Evolutionary conservation across 2,888 invertebrate species (phyloP).

Genomic region (Margaritifera margaritifera): DNA sequence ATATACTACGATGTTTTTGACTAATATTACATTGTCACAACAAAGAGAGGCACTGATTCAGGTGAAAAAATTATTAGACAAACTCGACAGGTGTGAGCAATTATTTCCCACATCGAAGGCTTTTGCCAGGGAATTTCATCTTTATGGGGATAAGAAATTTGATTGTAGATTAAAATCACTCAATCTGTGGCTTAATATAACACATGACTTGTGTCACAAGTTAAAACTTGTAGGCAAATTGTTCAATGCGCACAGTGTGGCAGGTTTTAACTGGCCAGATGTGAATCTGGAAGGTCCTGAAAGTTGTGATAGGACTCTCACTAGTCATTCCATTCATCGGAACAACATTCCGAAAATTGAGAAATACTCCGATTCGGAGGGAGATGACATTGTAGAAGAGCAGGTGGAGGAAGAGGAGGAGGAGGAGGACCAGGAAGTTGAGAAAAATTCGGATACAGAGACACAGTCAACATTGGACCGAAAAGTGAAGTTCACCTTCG

Average conservation of each 20-base stretch:
- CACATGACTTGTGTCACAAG: slow-evolving; percentile 87
- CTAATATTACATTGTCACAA: slow-evolving; percentile 75
- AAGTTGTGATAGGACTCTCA: slow-evolving; percentile 11
- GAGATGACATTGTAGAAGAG: slow-evolving; percentile 25
- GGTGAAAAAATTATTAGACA: slow-evolving; percentile 81
- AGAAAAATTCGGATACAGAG: slow-evolving; percentile 28
- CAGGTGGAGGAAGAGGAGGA: slow-evolving; percentile 31
- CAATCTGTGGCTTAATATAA: slow-evolving; percentile 94
- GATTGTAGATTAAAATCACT: slow-evolving; percentile 83
- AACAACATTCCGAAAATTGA: slow-evolving; percentile 53
- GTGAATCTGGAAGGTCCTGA: slow-evolving; percentile 57
- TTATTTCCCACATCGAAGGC: slow-evolving; percentile 89
- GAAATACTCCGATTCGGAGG: slow-evolving; percentile 20
- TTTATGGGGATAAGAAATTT: slow-evolving; percentile 80
- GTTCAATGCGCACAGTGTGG: slow-evolving; percentile 60
- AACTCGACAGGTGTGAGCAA: slow-evolving; percentile 84
- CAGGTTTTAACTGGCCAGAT: slow-evolving; percentile 67
- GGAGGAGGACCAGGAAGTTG: slow-evolving; percentile 21
- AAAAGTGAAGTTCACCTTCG: slow-evolving; percentile 18
- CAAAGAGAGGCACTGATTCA: slow-evolving; percentile 85
- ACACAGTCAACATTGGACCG: too few relatives aligned
- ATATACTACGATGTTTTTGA: slow-evolving; percentile 53
- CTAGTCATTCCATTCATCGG: slow-evolving; percentile 17
- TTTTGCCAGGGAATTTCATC: slow-evolving; percentile 83
- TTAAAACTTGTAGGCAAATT: slow-evolving; percentile 78